These are phyloP conservation scores for Andricus quercusramuli DNA, from an alignment of 2,888 invertebrate genomes.

Conservation along the genomic window DNA sequence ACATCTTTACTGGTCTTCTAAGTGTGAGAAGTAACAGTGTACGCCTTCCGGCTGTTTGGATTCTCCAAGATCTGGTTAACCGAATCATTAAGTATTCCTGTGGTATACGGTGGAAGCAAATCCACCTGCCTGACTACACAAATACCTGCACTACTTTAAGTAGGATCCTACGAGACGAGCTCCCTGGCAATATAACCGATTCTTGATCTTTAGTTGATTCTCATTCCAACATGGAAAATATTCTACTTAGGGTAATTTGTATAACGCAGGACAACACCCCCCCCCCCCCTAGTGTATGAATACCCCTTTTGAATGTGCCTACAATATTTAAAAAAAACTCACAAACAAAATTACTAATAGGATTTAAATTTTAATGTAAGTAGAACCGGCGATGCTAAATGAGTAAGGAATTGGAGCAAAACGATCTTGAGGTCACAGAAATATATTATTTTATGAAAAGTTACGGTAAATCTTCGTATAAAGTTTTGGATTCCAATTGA, in stretches of 20 bases:
- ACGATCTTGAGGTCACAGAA: too few relatives aligned
- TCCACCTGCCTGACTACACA: slow-evolving; percentile 64
- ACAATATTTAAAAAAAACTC: too few relatives aligned
- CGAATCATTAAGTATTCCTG: slow-evolving; percentile 12
- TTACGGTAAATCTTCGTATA: too few relatives aligned
- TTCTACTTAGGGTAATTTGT: background rate
- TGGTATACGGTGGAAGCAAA: slow-evolving; percentile 29
- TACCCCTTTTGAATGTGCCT: too few relatives aligned
- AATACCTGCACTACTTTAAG: slow-evolving; percentile 63
- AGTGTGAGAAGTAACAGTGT: background rate
- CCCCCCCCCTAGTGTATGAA: too few relatives aligned
- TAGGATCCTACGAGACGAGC: background rate
- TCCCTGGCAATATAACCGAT: background rate
- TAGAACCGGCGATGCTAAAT: too few relatives aligned
- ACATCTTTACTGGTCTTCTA: background rate
- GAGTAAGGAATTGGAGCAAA: too few relatives aligned
- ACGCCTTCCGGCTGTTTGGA: background rate
- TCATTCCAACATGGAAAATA: background rate
- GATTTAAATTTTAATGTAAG: too few relatives aligned
- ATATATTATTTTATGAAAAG: too few relatives aligned
- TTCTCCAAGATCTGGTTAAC: background rate
- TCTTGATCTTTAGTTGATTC: background rate
- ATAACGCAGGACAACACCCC: too few relatives aligned
- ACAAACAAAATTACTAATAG: too few relatives aligned
- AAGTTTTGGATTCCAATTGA: too few relatives aligned